These are phyloP conservation scores for Anorthoa munda DNA, from an alignment of 2,888 invertebrate species.

Conservation along the genomic window DNA sequence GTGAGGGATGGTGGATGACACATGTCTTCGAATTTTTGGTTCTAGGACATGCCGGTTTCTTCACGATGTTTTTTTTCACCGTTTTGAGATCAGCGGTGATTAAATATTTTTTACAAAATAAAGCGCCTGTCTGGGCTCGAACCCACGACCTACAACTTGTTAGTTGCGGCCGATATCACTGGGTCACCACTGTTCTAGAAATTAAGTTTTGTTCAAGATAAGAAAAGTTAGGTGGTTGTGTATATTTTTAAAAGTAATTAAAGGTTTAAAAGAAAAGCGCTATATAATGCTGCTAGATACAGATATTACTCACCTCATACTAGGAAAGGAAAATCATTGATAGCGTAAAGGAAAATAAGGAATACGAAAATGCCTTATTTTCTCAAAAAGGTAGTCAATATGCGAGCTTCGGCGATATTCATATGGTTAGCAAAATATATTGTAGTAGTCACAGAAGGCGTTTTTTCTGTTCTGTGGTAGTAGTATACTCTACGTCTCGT, in stretches of 20 bases:
- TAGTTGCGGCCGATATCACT: too few relatives aligned
- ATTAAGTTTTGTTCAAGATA: background rate
- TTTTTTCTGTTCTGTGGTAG: too few relatives aligned
- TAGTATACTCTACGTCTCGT: background rate
- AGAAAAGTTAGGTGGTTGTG: background rate
- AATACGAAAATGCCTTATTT: background rate
- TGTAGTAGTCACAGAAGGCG: too few relatives aligned
- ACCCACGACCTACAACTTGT: too few relatives aligned
- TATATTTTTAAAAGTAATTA: background rate
- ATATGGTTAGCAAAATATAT: background rate
- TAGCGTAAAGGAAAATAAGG: background rate
- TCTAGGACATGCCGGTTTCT: too few relatives aligned
- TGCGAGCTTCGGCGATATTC: background rate
- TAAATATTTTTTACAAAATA: too few relatives aligned
- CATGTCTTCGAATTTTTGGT: too few relatives aligned
- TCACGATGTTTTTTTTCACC: too few relatives aligned
- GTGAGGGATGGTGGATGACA: too few relatives aligned
- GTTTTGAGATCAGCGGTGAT: too few relatives aligned
- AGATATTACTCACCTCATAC: background rate
- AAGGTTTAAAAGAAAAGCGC: background rate
- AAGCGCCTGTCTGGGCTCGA: too few relatives aligned
- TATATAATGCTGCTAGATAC: background rate
- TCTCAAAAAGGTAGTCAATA: background rate
- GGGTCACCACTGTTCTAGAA: too few relatives aligned
- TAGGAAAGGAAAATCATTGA: background rate